Base-by-base conservation (phyloP, 2,888 invertebrate genomes). In the Fragum fragum region DNA sequence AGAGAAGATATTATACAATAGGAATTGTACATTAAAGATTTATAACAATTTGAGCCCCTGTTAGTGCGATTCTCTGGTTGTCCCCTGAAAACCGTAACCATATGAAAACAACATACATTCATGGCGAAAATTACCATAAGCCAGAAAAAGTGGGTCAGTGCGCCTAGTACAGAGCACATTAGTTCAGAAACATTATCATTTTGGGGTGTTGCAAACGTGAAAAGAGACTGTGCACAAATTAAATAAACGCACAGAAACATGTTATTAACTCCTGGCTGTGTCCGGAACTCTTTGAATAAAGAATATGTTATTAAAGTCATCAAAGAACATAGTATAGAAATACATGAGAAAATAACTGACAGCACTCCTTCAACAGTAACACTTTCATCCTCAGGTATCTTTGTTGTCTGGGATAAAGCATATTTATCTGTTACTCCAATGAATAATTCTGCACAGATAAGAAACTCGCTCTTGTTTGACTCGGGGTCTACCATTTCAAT, bases 251-350 rank as follows among this genome's bases (percentile, higher is more conserved):
- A 47, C 1, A 84, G 52, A 0, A 47, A 63, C 63, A 84, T 84
- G 63, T 81, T 84, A 53, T 84, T 81, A 9, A 81, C 72, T 0
- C 84, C 84, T 6, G 84, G 81, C 59, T 84, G 84, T 7, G 84
- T 76, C 28, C 79, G 52, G 1, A 81, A 73, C 6, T 76, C 79
- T 5, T 36, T 21, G 29, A 81, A 81, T 16, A 84, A n/a, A 11
- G 14, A 36, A 32, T 83, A 83, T 1, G 80, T 77, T 21, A 75
- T 0, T 1, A 83, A 39, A 2, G 83, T 77, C 0, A 80, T 1
- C 0, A 83, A 0, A 5, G 42, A n/a, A 61, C 79, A 83, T 1
- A 72, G 2, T 9, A 83, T n/a, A 16, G 83, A 83, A 5, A 83
- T 16, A 52, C 53, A 57, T 1, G 59, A 61, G 59, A 55, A 76